Percentiles rank a stretch among this genome's conserved stretches.
These are phyloP conservation scores for Potamarius usumacintae DNA, from an alignment of 2,113 vertebrate genomes.

Conservation along the genomic window DNA sequence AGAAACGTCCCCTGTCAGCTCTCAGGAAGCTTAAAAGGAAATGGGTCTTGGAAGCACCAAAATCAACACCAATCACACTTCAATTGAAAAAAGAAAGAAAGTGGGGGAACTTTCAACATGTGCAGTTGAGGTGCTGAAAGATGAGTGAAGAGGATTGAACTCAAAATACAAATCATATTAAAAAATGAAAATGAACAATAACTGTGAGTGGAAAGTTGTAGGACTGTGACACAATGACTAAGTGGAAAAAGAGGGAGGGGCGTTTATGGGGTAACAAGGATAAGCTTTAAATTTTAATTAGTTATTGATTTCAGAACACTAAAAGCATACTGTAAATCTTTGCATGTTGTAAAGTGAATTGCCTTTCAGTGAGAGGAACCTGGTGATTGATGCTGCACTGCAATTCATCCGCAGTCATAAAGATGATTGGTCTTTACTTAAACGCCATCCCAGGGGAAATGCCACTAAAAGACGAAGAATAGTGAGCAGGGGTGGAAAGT, in stretches of 20 bases:
- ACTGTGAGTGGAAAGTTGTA: background rate
- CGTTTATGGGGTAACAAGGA: background rate
- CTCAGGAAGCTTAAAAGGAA: constrained; percentile 28
- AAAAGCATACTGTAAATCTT: constrained; percentile 39
- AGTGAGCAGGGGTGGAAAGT: background rate
- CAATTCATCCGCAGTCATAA: constrained; percentile 39
- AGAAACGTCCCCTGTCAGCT: constrained; percentile 32
- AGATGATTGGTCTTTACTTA: constrained; percentile 36
- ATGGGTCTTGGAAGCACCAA: constrained; percentile 10
- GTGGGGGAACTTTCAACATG: constrained; percentile 31
- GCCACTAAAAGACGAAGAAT: background rate
- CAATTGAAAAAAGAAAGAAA: constrained; percentile 12
- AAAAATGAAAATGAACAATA: constrained; percentile 12
- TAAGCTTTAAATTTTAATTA: constrained; percentile 34
- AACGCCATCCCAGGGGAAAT: constrained; percentile 8
- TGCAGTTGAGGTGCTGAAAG: constrained; percentile 21
- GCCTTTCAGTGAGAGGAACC: constrained; percentile 28
- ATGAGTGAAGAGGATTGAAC: constrained; percentile 19
- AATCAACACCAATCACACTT: constrained; percentile 9
- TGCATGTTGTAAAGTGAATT: constrained; percentile 15
- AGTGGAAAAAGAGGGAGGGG: background rate
- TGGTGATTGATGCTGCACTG: constrained; percentile 34
- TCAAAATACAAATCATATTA: constrained; percentile 2
- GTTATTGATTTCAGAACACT: constrained; percentile 31
- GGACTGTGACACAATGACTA: background rate